phyloP scores from a whole-genome alignment of 1,140 invertebrate species.

The Apis cerana region DNA sequence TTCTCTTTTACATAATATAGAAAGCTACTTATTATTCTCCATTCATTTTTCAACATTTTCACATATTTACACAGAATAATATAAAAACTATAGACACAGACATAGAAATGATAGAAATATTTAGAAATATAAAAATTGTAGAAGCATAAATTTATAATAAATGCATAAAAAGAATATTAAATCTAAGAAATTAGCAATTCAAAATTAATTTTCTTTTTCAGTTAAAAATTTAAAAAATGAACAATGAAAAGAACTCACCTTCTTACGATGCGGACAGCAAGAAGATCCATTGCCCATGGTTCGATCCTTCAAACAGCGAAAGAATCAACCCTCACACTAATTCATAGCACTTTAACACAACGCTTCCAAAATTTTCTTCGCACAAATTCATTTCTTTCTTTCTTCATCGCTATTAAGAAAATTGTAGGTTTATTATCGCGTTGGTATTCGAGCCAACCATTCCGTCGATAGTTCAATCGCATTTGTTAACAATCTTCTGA shows the following conservation, averaged over 20 bases:
- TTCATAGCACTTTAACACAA: too few relatives aligned
- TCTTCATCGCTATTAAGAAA: slow-evolving; percentile 59
- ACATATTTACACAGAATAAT: not conserved
- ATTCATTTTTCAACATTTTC: not conserved
- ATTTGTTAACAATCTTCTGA: not conserved
- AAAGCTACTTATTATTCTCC: too few relatives aligned
- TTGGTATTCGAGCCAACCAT: slow-evolving; percentile 36
- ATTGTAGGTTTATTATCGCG: slow-evolving; percentile 42
- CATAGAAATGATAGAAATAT: not conserved
- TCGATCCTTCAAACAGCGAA: not conserved
- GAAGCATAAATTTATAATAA: not conserved
- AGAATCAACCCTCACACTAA: not conserved
- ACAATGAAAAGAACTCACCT: slow-evolving; percentile 34
- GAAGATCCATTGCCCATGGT: slow-evolving; percentile 58
- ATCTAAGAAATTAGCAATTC: too few relatives aligned
- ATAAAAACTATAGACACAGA: too few relatives aligned
- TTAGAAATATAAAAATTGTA: not conserved
- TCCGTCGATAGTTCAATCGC: slow-evolving; percentile 11
- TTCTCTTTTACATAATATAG: not conserved
- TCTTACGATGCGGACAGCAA: slow-evolving; percentile 55
- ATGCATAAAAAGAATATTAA: too few relatives aligned
- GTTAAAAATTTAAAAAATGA: too few relatives aligned
- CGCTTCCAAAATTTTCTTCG: slow-evolving; percentile 30
- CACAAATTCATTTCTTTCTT: not conserved
- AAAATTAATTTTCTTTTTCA: too few relatives aligned